Evolutionary conservation across 2,113 vertebrate species (phyloP).

Genomic region (Melanocharis versteri): DNA sequence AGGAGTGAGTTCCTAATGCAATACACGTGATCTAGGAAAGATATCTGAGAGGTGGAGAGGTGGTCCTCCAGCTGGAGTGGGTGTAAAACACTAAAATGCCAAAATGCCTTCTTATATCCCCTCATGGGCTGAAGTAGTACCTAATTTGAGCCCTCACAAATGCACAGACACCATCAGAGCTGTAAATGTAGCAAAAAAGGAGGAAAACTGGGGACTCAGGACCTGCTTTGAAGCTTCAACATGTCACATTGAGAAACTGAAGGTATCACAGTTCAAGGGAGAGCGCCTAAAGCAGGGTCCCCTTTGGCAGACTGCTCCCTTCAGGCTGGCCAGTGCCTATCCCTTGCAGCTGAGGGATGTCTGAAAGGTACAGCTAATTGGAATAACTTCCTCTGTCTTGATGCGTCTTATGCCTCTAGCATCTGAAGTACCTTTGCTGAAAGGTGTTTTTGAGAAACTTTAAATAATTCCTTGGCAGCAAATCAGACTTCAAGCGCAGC

Average conservation of each 20-base stretch:
- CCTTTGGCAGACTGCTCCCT: background rate
- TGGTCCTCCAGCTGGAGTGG: background rate
- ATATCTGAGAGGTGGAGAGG: background rate
- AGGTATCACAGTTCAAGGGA: rapidly evolving
- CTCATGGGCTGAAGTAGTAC: rapidly evolving
- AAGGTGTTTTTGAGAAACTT: background rate
- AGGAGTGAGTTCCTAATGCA: background rate
- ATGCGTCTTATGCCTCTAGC: background rate
- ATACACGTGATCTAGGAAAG: rapidly evolving
- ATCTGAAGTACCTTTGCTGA: background rate
- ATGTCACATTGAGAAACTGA: background rate
- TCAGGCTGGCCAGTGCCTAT: background rate
- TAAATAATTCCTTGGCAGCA: background rate
- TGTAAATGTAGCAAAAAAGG: background rate
- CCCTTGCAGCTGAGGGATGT: background rate
- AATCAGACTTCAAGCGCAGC: background rate
- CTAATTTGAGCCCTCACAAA: background rate
- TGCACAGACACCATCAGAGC: background rate
- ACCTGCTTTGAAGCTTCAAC: background rate
- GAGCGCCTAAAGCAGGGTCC: background rate
- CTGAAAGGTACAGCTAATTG: background rate
- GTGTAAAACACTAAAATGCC: background rate
- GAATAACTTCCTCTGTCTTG: background rate
- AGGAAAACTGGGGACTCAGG: background rate
- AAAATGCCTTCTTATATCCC: background rate